Conservation (phyloP, 2,888 invertebrate genomes). For the Schizaphis graminum region DNA sequence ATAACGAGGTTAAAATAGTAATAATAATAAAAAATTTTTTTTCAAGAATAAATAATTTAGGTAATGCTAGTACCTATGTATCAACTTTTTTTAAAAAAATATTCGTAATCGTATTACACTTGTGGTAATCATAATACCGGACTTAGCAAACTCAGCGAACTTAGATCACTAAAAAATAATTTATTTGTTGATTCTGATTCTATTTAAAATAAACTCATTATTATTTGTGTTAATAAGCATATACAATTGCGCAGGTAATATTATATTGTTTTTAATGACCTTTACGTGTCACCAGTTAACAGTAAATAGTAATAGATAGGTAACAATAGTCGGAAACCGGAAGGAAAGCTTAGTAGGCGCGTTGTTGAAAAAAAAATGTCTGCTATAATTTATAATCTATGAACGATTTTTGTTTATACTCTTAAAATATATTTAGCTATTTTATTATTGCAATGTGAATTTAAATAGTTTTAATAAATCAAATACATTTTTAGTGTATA, state of each 20-base stretch:
- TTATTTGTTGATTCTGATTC: background rate
- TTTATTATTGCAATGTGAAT: background rate
- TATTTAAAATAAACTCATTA: conserved; percentile 10
- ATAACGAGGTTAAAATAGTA: background rate
- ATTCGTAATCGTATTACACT: background rate
- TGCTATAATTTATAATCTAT: background rate
- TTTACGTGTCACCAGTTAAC: background rate
- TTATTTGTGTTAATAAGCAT: background rate
- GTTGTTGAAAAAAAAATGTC: background rate
- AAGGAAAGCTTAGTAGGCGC: background rate
- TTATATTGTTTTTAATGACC: background rate
- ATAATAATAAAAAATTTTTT: background rate
- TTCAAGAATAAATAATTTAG: background rate
- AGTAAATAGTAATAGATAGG: background rate
- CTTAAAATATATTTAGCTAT: background rate
- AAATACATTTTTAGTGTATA: background rate
- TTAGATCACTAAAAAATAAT: background rate
- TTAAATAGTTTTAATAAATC: background rate
- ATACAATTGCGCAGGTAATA: background rate
- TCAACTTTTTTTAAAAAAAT: background rate
- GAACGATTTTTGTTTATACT: background rate
- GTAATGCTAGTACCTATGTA: background rate
- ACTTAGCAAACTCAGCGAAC: background rate
- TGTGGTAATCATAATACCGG: background rate
- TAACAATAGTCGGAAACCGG: background rate